Evolutionary conservation across 2,113 vertebrate species (phyloP), one percentile per base, ranked within the genome.

Genomic region (Conger conger): DNA sequence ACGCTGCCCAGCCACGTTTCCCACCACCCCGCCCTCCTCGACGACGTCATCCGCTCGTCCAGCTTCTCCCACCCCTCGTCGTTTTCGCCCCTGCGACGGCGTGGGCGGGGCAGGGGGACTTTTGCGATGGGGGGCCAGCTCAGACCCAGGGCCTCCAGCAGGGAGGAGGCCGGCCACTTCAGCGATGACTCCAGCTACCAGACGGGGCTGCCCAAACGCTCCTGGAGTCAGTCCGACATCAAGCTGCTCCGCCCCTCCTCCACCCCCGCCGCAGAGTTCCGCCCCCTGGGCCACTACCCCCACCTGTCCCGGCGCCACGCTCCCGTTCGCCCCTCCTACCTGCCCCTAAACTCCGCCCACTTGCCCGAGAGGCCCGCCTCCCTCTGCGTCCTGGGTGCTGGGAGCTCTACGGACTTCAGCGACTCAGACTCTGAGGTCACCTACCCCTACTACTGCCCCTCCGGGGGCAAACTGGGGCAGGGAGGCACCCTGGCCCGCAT

Each of bases 191-290:
- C 82, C 0, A 91, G 89, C 81, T 93, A 94, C 85, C 95, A 96
- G 79, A 96, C 96, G 0, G 96, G 94, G 84, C 89, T 94, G 33
- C 97, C 98, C 30, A 96, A 95, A 80, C 91, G 96, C 0, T 95
- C 95, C 0, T 96, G 95, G 85, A 98, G 97, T 92, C 98, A 98
- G 81, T 95, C 94, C 0, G 97, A 96, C 80, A 94, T 96, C 94
- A 96, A 96, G 88, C 88, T 89, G 30, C 87, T 94, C n/a, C 88
- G 82, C 23, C 83, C 80, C 13, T 35, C 76, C 0, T 93, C 95
- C 87, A 93, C 94, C 84, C 92, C 91, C 0, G 87, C 93, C 79
- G 94, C 96, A 0, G 96, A 97, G 91, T 96, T 96, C 90, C 91
- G 91, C 81, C 95, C 95, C 0, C 88, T 96, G 80, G 94, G 95